Evolutionary conservation across 2,888 invertebrate genomes (phyloP).

Genomic region (Amphimallon solstitiale): DNA sequence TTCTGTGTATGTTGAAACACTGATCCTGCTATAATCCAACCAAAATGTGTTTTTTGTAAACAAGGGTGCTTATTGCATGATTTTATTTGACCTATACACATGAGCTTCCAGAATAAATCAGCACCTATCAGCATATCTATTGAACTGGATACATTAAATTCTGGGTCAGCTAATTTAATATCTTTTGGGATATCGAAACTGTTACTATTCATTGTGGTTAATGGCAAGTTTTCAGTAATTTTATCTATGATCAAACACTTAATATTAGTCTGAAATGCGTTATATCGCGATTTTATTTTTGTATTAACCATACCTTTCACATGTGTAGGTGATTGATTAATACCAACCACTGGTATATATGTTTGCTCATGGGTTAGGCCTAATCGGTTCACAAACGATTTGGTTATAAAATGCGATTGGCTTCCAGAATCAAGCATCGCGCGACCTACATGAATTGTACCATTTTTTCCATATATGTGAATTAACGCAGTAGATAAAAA

Average conservation of each 20-base stretch:
- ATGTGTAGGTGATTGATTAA: not conserved
- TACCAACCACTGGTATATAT: not conserved
- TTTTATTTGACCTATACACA: slow-evolving; percentile 9
- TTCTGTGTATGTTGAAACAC: not conserved
- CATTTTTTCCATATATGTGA: not conserved
- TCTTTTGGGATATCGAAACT: slow-evolving; percentile 4
- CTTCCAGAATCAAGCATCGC: not conserved
- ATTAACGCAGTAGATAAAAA: not conserved
- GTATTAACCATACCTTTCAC: not conserved
- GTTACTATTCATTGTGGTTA: not conserved
- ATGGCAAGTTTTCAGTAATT: not conserved
- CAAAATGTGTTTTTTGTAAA: slow-evolving; percentile 20
- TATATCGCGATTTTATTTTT: not conserved
- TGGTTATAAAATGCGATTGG: slow-evolving; percentile 6
- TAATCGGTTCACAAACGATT: not conserved
- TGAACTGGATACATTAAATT: not conserved
- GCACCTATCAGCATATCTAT: slow-evolving; percentile 19
- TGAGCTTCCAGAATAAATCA: not conserved
- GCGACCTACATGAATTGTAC: not conserved
- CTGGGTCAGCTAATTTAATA: slow-evolving; percentile 16
- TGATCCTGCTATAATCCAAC: not conserved
- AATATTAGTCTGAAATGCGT: not conserved
- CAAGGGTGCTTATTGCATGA: not conserved
- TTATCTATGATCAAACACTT: slow-evolving; percentile 1
- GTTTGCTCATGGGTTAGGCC: too few species aligned